These are phyloP conservation scores for Masnerella sp. DNA, from an alignment of 2,888 invertebrate species.

Conservation along the genomic window DNA sequence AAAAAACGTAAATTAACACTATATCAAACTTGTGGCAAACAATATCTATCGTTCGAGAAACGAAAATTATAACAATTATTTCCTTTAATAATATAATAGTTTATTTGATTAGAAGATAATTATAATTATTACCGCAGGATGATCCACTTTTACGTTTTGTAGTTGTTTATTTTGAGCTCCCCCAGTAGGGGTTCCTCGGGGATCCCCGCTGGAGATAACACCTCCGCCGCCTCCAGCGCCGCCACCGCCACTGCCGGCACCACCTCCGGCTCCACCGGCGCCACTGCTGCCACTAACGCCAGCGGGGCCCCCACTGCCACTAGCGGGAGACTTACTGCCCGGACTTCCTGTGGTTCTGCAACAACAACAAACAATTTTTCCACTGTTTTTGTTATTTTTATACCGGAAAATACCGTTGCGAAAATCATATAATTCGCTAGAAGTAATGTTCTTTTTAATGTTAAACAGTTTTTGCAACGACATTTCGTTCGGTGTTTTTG, in stretches of 20 bases:
- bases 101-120: too few species aligned
- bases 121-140: slow-evolving; percentile 89
- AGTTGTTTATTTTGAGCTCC: slow-evolving; percentile 85
- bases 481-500: too few species aligned
- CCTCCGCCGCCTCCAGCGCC: slow-evolving; percentile 78
- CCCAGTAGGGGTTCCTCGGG: slow-evolving; percentile 79
- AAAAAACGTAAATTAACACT: too few species aligned
- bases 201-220: slow-evolving; percentile 74
- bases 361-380: slow-evolving; percentile 47
- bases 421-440: too few species aligned
- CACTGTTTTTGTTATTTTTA: background rate
- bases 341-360: slow-evolving; percentile 85
- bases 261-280: slow-evolving; percentile 70
- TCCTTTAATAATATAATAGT: too few species aligned
- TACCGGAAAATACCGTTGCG: too few species aligned
- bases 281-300: slow-evolving; percentile 64
- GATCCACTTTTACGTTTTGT: slow-evolving; percentile 87
- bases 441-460: too few species aligned
- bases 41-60: too few species aligned
- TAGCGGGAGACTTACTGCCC: slow-evolving; percentile 87
- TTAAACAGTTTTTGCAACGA: too few species aligned
- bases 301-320: slow-evolving; percentile 80
- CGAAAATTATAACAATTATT: too few species aligned
- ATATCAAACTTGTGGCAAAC: too few species aligned
- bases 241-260: slow-evolving; percentile 79